Evolutionary conservation across 2,113 vertebrate species (phyloP).

Genomic region (Chloroceryle aenea): DNA sequence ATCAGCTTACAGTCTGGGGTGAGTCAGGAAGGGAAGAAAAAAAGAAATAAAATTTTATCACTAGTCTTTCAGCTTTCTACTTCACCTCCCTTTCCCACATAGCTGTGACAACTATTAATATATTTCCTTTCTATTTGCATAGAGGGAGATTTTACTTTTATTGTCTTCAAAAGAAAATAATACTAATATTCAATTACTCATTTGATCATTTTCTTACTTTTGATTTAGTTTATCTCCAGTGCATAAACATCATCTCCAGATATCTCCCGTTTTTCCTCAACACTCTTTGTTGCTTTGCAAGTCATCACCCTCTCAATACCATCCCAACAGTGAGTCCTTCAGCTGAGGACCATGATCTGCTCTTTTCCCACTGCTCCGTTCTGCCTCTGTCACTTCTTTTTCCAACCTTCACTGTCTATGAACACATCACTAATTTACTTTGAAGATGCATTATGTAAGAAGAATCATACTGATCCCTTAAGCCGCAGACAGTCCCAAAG

Average conservation of each 20-base stretch:
- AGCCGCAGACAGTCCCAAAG: background rate
- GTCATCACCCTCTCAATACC: background rate
- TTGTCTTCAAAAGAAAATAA: background rate
- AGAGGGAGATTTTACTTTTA: background rate
- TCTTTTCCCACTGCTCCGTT: background rate
- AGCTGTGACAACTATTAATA: background rate
- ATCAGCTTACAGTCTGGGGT: background rate
- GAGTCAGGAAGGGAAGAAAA: background rate
- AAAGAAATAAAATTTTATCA: background rate
- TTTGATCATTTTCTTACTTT: background rate
- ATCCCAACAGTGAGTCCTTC: fast-evolving
- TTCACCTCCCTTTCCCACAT: background rate
- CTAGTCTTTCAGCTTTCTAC: background rate
- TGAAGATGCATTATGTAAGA: background rate
- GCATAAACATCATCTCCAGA: background rate
- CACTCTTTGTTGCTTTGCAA: background rate
- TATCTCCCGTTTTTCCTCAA: background rate
- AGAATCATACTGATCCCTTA: background rate
- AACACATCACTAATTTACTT: background rate
- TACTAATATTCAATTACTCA: background rate
- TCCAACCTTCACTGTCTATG: background rate
- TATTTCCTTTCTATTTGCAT: background rate
- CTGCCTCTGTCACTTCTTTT: background rate
- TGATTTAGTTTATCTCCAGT: background rate
- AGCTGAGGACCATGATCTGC: fast-evolving